Percentiles rank a stretch among this genome's conserved stretches.
Conservation (phyloP, 2,113 vertebrate species). For the Hyaena hyaena region DNA sequence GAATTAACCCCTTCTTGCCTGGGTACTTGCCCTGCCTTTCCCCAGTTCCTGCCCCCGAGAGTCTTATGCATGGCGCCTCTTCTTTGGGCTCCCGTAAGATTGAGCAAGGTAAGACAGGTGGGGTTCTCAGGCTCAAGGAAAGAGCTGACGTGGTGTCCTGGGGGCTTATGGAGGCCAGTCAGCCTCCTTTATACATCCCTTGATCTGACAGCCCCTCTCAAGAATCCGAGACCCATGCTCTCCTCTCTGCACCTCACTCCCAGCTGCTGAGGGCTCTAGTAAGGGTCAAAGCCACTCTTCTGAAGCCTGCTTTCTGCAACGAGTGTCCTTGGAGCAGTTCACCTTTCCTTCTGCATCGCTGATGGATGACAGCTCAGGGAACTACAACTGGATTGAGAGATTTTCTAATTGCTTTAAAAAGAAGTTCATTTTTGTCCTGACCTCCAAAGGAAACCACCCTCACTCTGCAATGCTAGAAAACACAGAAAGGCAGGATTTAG, state of each 20-base stretch:
- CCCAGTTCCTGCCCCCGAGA: not conserved
- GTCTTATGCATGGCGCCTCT: not conserved
- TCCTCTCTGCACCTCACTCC: not conserved
- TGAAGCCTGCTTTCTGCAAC: constrained; percentile 30
- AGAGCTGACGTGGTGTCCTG: not conserved
- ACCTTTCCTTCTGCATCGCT: constrained; percentile 33
- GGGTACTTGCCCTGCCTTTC: not conserved
- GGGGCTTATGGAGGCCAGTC: not conserved
- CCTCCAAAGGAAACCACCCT: constrained; percentile 1
- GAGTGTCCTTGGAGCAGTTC: constrained; percentile 37
- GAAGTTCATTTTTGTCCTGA: constrained; percentile 24
- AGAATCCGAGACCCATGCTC: not conserved
- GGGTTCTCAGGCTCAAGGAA: not conserved
- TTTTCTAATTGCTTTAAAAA: constrained; percentile 48
- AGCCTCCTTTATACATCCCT: not conserved
- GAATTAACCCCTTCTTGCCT: constrained; percentile 68
- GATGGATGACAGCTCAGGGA: not conserved
- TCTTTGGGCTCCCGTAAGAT: not conserved
- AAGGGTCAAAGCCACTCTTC: not conserved
- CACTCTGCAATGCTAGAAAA: constrained; percentile 13
- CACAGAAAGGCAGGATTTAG: constrained; percentile 26
- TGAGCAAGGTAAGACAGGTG: not conserved
- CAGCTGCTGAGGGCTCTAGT: not conserved
- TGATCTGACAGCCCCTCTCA: not conserved
- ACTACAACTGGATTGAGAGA: constrained; percentile 15